Base-by-base conservation (phyloP, 2,888 invertebrate genomes). In the Conomelus anceps region DNA sequence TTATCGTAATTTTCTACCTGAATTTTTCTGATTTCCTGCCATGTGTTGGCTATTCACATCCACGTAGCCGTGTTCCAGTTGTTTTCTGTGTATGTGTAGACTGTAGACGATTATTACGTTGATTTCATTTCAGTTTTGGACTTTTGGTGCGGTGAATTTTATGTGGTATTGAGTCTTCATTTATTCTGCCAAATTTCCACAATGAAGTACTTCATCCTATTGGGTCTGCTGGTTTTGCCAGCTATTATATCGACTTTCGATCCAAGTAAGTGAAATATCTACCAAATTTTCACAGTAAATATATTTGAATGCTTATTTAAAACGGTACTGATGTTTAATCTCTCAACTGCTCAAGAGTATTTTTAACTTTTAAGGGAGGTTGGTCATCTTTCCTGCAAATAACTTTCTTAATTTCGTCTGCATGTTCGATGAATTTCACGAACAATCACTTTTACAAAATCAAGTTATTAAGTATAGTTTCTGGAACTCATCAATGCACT, bases 181-280 rank as follows among this genome's bases (percentile, higher is more conserved):
- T n/a, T n/a, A n/a, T 20, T 63, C 63, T 63, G 63, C 63, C 63
- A n/a, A 63, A 63, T n/a, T 63, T n/a, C n/a, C 63, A 63, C 63
- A 93, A 97, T 97, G 97, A 96, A 95, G 94, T 94, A 95, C 92
- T 94, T 96, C 92, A 95, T 95, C 93, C 93, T 97, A 92, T 93
- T 96, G 88, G 92, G 95, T 91, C 92, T 97, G 89, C 92, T 97
- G 92, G 95, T 96, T 92, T 93, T 97, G 91, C 97, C 97, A 92
- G 95, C 96, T 34, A 94, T 96, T 86, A 94, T 97, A 91, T 95
- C 96, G 91, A 96, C 96, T 91, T 94, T 96, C 91, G 95, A 95
- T 93, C 94, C 94, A 93, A 96, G 97, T 97, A 95, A 96, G 96
- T 95, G 86, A 63, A 24, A 85, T 63, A 63, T 23, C 87, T 86